Evolutionary conservation across 2,888 invertebrate species (phyloP).

Genomic region (Tinea trinotella): DNA sequence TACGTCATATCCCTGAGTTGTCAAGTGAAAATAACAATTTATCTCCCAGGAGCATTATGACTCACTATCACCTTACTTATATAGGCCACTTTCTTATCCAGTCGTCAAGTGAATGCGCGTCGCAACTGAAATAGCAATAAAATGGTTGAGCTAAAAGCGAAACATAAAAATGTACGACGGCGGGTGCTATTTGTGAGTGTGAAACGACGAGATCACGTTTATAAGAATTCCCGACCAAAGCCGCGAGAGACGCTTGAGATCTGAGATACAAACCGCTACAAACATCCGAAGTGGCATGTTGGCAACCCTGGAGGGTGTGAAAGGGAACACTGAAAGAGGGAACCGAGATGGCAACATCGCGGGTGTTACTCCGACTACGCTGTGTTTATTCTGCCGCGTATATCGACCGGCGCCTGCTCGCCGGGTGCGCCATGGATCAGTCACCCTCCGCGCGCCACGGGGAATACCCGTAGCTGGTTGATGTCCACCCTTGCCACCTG

Average conservation of each 20-base stretch:
- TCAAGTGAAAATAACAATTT: not conserved
- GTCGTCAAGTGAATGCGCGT: conserved; percentile 3
- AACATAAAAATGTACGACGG: conserved; percentile 28
- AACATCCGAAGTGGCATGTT: conserved; percentile 39
- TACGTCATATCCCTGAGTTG: not conserved
- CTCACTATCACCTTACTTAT: not conserved
- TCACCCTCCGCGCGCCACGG: conserved; percentile 36
- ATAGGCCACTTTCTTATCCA: not conserved
- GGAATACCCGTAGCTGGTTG: conserved; percentile 35
- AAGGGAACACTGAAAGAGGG: not conserved
- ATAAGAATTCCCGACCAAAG: conserved; percentile 28
- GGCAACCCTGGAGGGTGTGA: conserved; percentile 5
- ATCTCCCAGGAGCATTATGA: not conserved
- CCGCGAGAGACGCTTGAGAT: conserved; percentile 29
- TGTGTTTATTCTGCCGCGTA: conserved; percentile 68
- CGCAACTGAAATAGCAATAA: conserved; percentile 16
- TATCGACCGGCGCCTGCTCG: conserved; percentile 61
- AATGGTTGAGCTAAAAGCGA: conserved; percentile 26
- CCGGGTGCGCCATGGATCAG: conserved; percentile 37
- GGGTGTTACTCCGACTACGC: conserved; percentile 49
- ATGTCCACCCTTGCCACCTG: conserved; percentile 47
- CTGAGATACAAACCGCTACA: conserved; percentile 35
- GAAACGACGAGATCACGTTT: conserved; percentile 24
- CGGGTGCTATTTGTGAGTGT: conserved; percentile 28
- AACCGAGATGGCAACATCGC: conserved; percentile 44